These are phyloP conservation scores for Threskiornis aethiopicus DNA, from an alignment of 2,797 vertebrate genomes.

Conservation along the genomic window DNA sequence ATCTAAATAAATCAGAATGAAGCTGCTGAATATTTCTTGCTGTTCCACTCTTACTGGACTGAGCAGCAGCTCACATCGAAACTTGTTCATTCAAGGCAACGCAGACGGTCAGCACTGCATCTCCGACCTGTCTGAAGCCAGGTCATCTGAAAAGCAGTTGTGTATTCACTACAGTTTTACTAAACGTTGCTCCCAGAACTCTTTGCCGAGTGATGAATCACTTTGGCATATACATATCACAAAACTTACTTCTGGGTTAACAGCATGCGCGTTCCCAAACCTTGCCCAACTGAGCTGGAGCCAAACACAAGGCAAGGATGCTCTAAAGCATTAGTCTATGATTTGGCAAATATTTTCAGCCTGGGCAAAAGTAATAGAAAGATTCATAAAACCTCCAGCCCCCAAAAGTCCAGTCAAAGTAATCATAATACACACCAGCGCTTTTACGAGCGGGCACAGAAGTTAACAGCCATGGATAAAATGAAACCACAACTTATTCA, in stretches of 20 bases:
- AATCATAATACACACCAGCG: not conserved
- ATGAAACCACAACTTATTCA: not conserved
- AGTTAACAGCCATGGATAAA: not conserved
- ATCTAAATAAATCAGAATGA: not conserved
- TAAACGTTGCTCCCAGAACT: not conserved
- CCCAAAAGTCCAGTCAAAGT: not conserved
- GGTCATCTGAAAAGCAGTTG: not conserved
- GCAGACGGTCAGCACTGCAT: not conserved
- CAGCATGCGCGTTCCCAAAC: accelerated
- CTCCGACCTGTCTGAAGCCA: not conserved
- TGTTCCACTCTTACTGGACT: not conserved
- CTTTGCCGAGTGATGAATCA: not conserved
- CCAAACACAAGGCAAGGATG: not conserved
- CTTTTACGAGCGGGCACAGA: not conserved
- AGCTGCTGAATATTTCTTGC: not conserved
- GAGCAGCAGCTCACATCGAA: not conserved
- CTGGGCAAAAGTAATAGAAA: not conserved
- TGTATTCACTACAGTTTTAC: not conserved
- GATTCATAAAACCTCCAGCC: not conserved
- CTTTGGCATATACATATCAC: not conserved
- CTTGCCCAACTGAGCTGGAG: not conserved
- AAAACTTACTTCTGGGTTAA: not conserved
- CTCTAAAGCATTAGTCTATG: not conserved
- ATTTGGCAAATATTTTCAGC: not conserved
- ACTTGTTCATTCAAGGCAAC: not conserved